Percentiles rank a stretch among this genome's conserved stretches.
These are phyloP conservation scores for Centropus bengalensis DNA, from an alignment of 2,113 vertebrate species.

Conservation along the genomic window DNA sequence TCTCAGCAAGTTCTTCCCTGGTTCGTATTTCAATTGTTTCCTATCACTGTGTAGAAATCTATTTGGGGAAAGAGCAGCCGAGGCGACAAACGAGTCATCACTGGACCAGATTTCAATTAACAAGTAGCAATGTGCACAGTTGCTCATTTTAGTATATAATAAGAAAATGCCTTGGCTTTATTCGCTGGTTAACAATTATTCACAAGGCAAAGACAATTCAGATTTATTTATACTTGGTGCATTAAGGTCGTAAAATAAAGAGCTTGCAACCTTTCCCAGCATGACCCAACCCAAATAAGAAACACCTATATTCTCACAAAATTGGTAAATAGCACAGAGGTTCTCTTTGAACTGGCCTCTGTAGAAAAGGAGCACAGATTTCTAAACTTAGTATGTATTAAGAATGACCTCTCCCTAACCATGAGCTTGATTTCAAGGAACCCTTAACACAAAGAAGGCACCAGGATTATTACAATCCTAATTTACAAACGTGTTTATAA, in stretches of 20 bases:
- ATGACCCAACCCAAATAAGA: neutral
- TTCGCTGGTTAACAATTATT: neutral
- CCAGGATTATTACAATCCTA: neutral
- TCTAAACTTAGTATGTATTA: neutral
- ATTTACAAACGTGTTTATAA: neutral
- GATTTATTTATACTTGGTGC: neutral
- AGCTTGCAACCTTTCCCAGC: neutral
- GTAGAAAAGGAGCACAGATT: neutral
- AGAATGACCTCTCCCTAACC: neutral
- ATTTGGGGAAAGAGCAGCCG: neutral
- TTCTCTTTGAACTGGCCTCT: neutral
- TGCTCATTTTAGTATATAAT: neutral
- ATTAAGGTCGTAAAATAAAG: neutral
- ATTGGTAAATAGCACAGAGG: neutral
- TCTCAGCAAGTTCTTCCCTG: neutral
- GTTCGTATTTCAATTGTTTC: neutral
- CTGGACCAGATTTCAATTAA: neutral
- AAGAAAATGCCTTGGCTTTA: neutral
- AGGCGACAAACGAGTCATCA: neutral
- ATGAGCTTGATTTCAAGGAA: neutral
- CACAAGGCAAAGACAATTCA: neutral
- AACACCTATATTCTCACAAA: neutral
- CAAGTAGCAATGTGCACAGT: neutral
- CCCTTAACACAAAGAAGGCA: neutral
- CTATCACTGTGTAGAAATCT: neutral